Base-by-base conservation (phyloP, 1,140 invertebrate genomes). In the Anastrepha obliqua region DNA sequence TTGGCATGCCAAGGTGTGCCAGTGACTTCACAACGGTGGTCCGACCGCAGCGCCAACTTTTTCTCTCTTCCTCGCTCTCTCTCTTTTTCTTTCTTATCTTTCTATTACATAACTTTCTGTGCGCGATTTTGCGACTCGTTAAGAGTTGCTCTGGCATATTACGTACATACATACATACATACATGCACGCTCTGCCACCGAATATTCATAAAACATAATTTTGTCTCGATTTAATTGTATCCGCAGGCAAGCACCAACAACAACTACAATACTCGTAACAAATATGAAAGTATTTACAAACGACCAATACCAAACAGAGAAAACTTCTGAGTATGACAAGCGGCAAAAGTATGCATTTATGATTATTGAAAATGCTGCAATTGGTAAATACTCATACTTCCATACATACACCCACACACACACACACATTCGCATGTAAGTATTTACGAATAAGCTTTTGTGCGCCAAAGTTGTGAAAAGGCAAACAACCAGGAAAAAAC, bases 141-240 rank as follows among this genome's bases (percentile, higher is more conserved):
- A 81, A 51, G 74, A 51, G 74, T 81, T 81, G n/a, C 13, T 17
- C 13, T 62, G n/a, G 60, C 60, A 62, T 62, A 62, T 1, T 29
- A 29, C 29, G 29, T 29, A 29, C 29, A 29, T 29, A 1, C 29
- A 29, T 29, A 29, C 29, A 29, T 29, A 29, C 29, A 29, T 29
- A 29, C 29, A 29, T 1, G 29, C 29, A 29, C 17, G 29, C 39
- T 51, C 15, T 55, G 44, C 20, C 2, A 17, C 55, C 44, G 55
- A 58, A 81, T 81, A 81, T 81, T 81, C 74, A 81, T 81, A 81
- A 81, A 81, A 51, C n/a, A 55, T 81, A 81, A 81, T 81, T 81
- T 81, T 51, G 74, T 81, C 74, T 81, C 74, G 47, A 81, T 81
- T 81, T 81, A 81, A 81, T 81, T 81, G 47, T 55, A 51, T 7